phyloP scores from a whole-genome alignment of 2,113 vertebrate species.

The Toxostoma redivivum region DNA sequence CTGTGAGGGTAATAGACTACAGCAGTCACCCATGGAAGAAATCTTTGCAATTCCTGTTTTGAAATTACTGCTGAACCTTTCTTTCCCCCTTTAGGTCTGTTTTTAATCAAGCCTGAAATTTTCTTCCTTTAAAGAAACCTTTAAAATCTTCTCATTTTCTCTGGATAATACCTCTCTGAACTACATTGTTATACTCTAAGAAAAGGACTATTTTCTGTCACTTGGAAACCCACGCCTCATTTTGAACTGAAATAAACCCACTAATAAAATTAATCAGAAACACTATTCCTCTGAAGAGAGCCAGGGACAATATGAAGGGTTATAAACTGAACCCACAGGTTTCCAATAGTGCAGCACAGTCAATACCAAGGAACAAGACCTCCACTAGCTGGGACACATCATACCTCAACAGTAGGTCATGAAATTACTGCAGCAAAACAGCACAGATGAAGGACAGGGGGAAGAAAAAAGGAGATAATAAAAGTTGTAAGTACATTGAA shows the following conservation, averaged over 20 bases:
- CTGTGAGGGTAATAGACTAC: background rate
- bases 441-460: background rate
- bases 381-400: background rate
- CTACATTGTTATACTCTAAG: slow-evolving; percentile 30
- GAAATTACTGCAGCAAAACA: background rate
- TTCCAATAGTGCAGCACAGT: slow-evolving; percentile 6
- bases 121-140: slow-evolving; percentile 29
- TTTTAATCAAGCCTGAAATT: slow-evolving; percentile 52
- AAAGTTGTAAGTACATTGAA: background rate
- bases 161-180: slow-evolving; percentile 41
- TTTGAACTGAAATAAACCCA: slow-evolving; percentile 60
- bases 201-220: slow-evolving; percentile 58
- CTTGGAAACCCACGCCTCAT: slow-evolving; percentile 55
- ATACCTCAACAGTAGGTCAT: background rate
- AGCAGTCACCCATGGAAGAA: background rate
- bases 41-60: background rate
- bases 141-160: slow-evolving; percentile 53
- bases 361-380: background rate
- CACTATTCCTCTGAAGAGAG: slow-evolving; percentile 12
- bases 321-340: slow-evolving; percentile 31
- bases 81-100: background rate
- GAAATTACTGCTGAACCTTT: background rate
- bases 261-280: slow-evolving; percentile 63
- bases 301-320: slow-evolving; percentile 18
- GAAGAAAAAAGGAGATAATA: background rate